Conservation (phyloP, 2,797 vertebrate genomes). For the Gouania willdenowi region DNA sequence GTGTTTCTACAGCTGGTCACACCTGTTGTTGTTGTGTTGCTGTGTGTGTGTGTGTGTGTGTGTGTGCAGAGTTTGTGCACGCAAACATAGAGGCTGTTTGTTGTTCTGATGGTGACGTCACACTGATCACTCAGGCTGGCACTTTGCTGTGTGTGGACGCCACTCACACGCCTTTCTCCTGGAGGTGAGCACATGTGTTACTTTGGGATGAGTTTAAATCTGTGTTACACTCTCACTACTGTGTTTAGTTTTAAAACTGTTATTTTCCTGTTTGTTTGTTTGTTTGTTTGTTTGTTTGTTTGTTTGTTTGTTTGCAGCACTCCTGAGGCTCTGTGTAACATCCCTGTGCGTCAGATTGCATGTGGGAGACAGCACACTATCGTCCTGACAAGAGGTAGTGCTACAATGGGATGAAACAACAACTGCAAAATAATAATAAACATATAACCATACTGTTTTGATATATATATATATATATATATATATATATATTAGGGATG, state of each 20-base stretch:
- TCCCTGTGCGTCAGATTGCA: constrained; percentile 80
- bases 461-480: no score
- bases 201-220: no score
- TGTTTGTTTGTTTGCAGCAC: constrained; percentile 20
- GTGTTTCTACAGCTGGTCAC: no score
- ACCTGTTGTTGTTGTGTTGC: no score
- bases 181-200: constrained; percentile 33
- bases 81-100: constrained; percentile 54
- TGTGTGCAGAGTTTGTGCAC: constrained; percentile 33
- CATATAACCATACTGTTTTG: no score
- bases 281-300: no score
- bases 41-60: background rate
- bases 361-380: constrained; percentile 86
- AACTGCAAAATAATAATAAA: no score
- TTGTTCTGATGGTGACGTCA: constrained; percentile 43
- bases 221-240: no score
- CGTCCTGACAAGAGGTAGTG: constrained; percentile 85
- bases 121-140: constrained; percentile 51
- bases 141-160: constrained; percentile 23
- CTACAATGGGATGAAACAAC: no score
- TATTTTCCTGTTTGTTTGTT: no score
- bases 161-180: background rate
- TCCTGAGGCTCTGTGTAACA: constrained; percentile 68
- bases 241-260: no score
- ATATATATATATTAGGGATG: no score